Percentiles rank a stretch among this genome's conserved stretches.
Evolutionary conservation across 2,888 invertebrate species (phyloP).

Genomic region (Kuschelorhynchus macadamiae): DNA sequence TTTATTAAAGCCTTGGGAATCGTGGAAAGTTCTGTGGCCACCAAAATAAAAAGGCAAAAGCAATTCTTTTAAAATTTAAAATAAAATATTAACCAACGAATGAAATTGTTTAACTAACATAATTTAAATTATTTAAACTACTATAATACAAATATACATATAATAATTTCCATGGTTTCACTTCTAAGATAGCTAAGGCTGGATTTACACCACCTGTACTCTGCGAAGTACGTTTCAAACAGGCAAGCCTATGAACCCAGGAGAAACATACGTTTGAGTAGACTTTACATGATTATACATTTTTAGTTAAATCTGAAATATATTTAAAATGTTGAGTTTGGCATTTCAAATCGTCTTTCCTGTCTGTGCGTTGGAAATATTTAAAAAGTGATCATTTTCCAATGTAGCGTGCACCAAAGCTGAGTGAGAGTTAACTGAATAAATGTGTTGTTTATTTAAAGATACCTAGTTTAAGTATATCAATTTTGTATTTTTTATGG

Average conservation of each 20-base stretch:
- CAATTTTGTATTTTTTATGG: slow-evolving; percentile 15
- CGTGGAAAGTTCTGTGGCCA: neutral
- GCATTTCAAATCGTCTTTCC: slow-evolving; percentile 18
- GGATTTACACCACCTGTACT: no score
- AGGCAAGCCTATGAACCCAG: slow-evolving; percentile 22
- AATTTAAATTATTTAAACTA: neutral
- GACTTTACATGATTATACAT: slow-evolving; percentile 27
- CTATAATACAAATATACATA: neutral
- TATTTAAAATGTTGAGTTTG: slow-evolving; percentile 21
- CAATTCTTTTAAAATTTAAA: no score
- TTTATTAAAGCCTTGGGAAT: neutral
- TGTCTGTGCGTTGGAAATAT: slow-evolving; percentile 21
- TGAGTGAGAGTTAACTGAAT: slow-evolving; percentile 62
- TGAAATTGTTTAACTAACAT: neutral
- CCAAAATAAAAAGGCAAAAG: no score
- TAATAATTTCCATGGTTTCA: no score
- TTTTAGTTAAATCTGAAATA: slow-evolving; percentile 31
- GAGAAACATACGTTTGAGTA: slow-evolving; percentile 15
- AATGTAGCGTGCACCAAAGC: slow-evolving; percentile 61
- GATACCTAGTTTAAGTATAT: slow-evolving; percentile 23
- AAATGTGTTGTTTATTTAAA: slow-evolving; percentile 58
- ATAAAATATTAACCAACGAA: neutral
- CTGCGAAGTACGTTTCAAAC: slow-evolving; percentile 15
- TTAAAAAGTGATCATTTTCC: slow-evolving; percentile 27
- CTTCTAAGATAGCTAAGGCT: no score